phyloP scores from a whole-genome alignment of 2,113 vertebrate species.

The human region GRCh38 chr9:30270001-30270500 shows the following conservation, averaged over 20 bases:
- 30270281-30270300: neutral
- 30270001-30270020: neutral
- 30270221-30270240: neutral
- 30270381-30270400: neutral
- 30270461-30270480: neutral
- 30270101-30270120: neutral
- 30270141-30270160: neutral
- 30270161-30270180: neutral
- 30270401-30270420: neutral
- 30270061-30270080: conserved; percentile 28
- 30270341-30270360: neutral
- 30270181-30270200: neutral
- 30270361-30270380: neutral
- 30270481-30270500: neutral
- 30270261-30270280: conserved; percentile 19
- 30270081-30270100: conserved; percentile 18
- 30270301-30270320: neutral
- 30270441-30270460: neutral
- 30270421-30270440: neutral
- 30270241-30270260: neutral
- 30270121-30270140: neutral
- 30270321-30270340: neutral
- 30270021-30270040: neutral
- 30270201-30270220: neutral
- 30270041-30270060: neutral